Base-by-base conservation (phyloP, 2,113 vertebrate genomes). In the Paracanthobrama guichenoti region DNA sequence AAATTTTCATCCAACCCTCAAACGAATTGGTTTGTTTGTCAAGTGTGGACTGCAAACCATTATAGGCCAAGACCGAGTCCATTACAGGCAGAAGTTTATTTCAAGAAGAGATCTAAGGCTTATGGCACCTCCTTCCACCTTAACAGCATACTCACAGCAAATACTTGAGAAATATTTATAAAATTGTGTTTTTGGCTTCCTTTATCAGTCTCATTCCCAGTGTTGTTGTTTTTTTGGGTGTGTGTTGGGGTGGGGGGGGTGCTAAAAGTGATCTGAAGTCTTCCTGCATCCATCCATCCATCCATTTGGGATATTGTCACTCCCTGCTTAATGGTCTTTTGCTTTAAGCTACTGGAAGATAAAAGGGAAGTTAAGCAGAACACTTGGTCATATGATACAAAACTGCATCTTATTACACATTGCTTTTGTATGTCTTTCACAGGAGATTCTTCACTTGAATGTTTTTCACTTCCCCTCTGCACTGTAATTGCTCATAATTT, bases 351-450 rank as follows among this genome's bases (percentile, higher is more conserved):
- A 73, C 22, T 14, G 28, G 18, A 62, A 60, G 66, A 69, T 67
- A 79, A 86, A 72, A 44, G 71, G 64, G 31, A 75, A 18, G 64
- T 46, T 26, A 62, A 24, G 24, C 59, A 64, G n/a, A 78, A 6
- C 39, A 64, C 39, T 44, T 79, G 18, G 48, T 71, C 62, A 22
- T 79, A 35, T 24, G 39, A 85, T 46, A 81, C 71, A 64, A 69
- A 60, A 39, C 67, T 53, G 46, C 62, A 62, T 73, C 55, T 26
- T 78, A 64, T 53, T 66, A 64, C 12, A 55, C 35, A 50, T 79
- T 55, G 28, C 72, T 28, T 60, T 59, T n/a, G n/a, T 79, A 28
- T 69, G 28, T 67, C 39, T 35, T 48, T 57, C 26, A 74, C 71
- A 67, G 55, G 16, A 86, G n/a, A 79, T 9, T 79, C 42, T 73